phyloP scores from a whole-genome alignment of 2,113 vertebrate species.

The Craseonycteris thonglongyai region DNA sequence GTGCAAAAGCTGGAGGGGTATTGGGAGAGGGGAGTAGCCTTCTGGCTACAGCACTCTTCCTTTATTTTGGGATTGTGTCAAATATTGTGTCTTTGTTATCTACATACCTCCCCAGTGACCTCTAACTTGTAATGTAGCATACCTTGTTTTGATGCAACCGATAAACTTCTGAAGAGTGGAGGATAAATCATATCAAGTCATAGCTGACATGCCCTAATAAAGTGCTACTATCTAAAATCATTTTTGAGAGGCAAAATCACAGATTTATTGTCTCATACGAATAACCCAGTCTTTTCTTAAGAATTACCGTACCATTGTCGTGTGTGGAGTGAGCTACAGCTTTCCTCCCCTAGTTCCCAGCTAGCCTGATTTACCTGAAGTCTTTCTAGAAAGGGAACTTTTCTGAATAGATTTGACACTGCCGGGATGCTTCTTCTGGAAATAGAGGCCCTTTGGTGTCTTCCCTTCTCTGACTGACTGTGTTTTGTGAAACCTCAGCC shows the following conservation, averaged over 20 bases:
- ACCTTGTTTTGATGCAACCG: not conserved
- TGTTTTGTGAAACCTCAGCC: not conserved
- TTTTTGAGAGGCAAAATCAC: not conserved
- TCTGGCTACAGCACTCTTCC: not conserved
- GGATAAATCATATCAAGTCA: not conserved
- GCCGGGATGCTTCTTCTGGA: constrained; percentile 22
- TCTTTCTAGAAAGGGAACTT: not conserved
- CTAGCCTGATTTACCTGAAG: not conserved
- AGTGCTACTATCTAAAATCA: not conserved
- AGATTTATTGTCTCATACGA: not conserved
- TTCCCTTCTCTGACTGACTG: constrained; percentile 15
- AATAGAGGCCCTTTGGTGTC: not conserved
- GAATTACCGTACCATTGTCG: not conserved
- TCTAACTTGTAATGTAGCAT: not conserved
- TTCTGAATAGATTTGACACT: constrained; percentile 7
- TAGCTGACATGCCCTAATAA: not conserved
- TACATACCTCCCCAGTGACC: not conserved
- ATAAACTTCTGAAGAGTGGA: not conserved
- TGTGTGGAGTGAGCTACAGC: not conserved
- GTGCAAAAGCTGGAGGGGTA: not conserved
- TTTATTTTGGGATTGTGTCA: not conserved
- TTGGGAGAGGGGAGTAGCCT: not conserved
- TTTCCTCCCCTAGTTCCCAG: not conserved
- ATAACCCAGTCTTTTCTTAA: not conserved
- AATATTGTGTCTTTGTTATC: not conserved